phyloP scores from a whole-genome alignment of 2,113 vertebrate species.

The Bettongia penicillata region DNA sequence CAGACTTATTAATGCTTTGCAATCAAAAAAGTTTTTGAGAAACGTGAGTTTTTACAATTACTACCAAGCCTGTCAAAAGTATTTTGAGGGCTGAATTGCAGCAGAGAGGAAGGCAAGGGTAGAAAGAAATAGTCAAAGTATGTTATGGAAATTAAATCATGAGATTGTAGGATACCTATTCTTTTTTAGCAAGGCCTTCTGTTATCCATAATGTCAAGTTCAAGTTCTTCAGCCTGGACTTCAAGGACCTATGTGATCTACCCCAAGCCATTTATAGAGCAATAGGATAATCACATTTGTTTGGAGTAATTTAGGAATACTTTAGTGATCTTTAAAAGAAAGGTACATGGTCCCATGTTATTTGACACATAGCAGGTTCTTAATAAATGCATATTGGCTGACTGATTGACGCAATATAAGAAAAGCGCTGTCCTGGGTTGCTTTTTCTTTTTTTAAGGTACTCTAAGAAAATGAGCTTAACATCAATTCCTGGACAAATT shows the following conservation, averaged over 20 bases:
- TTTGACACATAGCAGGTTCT: background rate
- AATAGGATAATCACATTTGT: background rate
- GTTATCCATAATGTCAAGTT: background rate
- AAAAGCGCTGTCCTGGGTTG: background rate
- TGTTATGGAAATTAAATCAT: background rate
- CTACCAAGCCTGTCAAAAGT: background rate
- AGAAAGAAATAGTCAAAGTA: background rate
- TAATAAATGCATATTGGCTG: background rate
- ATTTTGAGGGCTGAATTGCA: background rate
- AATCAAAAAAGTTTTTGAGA: background rate
- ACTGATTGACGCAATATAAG: background rate
- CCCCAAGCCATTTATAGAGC: no score
- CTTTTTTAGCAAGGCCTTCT: background rate
- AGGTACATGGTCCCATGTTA: background rate
- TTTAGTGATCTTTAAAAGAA: background rate
- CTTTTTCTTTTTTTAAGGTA: background rate
- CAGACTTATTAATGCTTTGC: background rate
- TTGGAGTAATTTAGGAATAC: background rate
- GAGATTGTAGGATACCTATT: background rate
- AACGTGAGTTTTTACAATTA: background rate
- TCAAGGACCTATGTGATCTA: background rate
- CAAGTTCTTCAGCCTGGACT: background rate
- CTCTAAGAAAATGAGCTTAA: no score
- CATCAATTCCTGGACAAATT: background rate
- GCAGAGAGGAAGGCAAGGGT: background rate